Base-by-base conservation (phyloP, 2,113 vertebrate species). In the Mormyrus iriodes region DNA sequence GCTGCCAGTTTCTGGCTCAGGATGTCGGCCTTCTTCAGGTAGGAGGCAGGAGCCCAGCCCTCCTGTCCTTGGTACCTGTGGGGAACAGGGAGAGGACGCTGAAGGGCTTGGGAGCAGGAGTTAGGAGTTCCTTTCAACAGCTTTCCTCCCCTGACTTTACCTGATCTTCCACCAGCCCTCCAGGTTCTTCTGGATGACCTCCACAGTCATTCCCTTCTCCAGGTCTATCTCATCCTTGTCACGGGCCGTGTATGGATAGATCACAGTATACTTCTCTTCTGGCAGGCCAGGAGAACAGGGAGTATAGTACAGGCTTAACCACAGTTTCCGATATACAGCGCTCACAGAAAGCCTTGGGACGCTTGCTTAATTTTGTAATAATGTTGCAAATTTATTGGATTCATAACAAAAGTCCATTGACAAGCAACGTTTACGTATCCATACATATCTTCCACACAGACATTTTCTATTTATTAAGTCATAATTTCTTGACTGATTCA, bases 91-190 rank as follows among this genome's bases (percentile, higher is more conserved):
- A 51, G 9, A 21, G 8, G 65, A 8, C 21, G 1, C 55, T 35
- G 39, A 83, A 9, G 52, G n/a, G 4, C 53, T 49, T 7, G 48
- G n/a, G 5, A n/a, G 35, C 19, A 12, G 82, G 44, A 44, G 82
- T 44, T 24, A 1, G 0, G 82, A 24, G 9, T 13, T 24, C 82
- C 10, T 44, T 44, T 13, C n/a, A 13, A 69, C 61, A 69, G 2
- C 39, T 4, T 49, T 24, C 19, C 53, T 46, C 44, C 13, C 31
- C 13, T 3, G 12, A 12, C 0, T 1, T 85, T 95, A 99, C 98
- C 98, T 98, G 95, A 99, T 99, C 93, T 99, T 99, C 98, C 98
- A 99, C 98, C 98, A 99, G 93, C 98, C 98, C 93, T 99, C 98
- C 94, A 99, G 93, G 94, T 99, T 99, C 93, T 97, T 99, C 96